Evolutionary conservation across 2,113 vertebrate genomes (phyloP).

Genomic region (Forbesichthys agassizii): DNA sequence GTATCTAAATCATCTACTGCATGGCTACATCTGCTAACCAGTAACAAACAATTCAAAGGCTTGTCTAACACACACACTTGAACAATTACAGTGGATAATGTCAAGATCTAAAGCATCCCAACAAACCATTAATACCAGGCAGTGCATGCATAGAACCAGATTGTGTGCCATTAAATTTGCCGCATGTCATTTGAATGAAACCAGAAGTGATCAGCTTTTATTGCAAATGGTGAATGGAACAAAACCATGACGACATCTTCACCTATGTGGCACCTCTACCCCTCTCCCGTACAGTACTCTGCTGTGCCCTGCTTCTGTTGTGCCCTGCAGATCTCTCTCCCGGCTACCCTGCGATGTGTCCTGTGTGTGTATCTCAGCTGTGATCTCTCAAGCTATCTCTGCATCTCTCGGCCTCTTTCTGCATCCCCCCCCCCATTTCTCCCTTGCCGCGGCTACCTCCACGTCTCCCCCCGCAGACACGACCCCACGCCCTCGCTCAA

Average conservation of each 20-base stretch:
- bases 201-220: too few species aligned
- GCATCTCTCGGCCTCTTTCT: neutral
- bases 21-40: neutral
- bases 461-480: neutral
- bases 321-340: too few species aligned
- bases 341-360: neutral
- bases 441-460: neutral
- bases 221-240: too few species aligned
- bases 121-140: too few species aligned
- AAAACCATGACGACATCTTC: too few species aligned
- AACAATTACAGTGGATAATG: neutral
- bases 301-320: too few species aligned
- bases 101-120: neutral
- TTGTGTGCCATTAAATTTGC: too few species aligned
- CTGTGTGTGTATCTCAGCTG: neutral
- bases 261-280: too few species aligned
- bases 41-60: neutral
- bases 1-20: neutral
- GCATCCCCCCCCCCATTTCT: constrained; percentile 1
- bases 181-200: too few species aligned
- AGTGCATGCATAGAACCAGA: neutral
- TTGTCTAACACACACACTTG: neutral
- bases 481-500: constrained; percentile 15
- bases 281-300: too few species aligned
- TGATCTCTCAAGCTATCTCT: too few species aligned